Evolutionary conservation across 2,888 invertebrate genomes (phyloP).

Genomic region (Ichneumoninae sp.): DNA sequence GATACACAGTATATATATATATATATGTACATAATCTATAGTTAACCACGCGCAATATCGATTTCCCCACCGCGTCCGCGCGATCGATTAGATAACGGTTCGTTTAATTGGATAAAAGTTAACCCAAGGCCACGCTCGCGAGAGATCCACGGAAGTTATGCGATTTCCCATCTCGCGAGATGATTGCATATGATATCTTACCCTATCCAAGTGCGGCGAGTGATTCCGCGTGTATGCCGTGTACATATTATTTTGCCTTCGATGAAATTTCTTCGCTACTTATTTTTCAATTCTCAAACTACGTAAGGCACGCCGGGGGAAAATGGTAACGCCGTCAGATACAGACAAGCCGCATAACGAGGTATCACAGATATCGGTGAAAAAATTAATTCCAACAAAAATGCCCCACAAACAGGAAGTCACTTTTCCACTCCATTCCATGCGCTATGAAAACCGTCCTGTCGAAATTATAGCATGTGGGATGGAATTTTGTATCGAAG

Average conservation of each 20-base stretch:
- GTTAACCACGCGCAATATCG: constrained; percentile 51
- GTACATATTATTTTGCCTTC: constrained; percentile 1
- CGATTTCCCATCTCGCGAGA: constrained; percentile 25
- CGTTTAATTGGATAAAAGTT: constrained; percentile 63
- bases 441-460: too few species aligned
- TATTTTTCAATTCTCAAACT: not conserved
- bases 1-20: not conserved
- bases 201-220: not conserved
- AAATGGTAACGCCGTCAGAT: too few species aligned
- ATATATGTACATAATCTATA: not conserved
- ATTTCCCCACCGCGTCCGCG: constrained; percentile 23
- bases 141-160: constrained; percentile 44
- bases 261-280: constrained; percentile 47
- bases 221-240: not conserved
- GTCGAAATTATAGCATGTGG: too few species aligned
- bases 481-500: too few species aligned
- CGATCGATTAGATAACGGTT: constrained; percentile 63
- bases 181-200: constrained; percentile 26
- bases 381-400: too few species aligned
- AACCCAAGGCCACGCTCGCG: constrained; percentile 52
- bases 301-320: not conserved
- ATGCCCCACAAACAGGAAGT: too few species aligned
- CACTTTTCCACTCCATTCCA: too few species aligned
- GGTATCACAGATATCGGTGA: too few species aligned
- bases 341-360: too few species aligned